Conservation (phyloP, 1,140 invertebrate genomes). For the Drosophila aff. region DNA sequence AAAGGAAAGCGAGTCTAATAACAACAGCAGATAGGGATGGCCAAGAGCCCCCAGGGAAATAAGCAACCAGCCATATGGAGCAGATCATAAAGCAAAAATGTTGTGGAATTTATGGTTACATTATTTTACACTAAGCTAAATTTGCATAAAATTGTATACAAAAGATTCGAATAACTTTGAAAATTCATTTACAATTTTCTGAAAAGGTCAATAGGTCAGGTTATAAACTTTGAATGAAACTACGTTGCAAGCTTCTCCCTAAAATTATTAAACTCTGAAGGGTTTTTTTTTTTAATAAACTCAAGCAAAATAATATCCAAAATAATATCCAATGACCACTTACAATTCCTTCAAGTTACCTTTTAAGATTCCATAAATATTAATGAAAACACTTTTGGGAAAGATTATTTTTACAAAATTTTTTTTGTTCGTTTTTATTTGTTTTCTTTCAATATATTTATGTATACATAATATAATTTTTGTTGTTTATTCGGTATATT, state of each 20-base stretch:
- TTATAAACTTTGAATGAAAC: neutral
- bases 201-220: neutral
- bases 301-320: neutral
- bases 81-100: slow-evolving; percentile 25
- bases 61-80: slow-evolving; percentile 26
- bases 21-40: slow-evolving; percentile 36
- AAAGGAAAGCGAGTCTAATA: slow-evolving; percentile 15
- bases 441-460: slow-evolving; percentile 85
- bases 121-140: neutral
- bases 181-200: neutral
- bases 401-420: slow-evolving; percentile 79
- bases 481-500: slow-evolving; percentile 72
- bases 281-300: neutral
- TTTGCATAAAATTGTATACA: neutral
- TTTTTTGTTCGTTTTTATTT: slow-evolving; percentile 83
- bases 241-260: neutral
- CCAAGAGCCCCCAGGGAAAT: slow-evolving; percentile 35
- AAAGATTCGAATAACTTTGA: neutral
- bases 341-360: neutral
- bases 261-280: neutral
- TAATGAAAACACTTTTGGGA: slow-evolving; percentile 20
- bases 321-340: neutral
- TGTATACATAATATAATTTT: slow-evolving; percentile 85
- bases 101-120: neutral
- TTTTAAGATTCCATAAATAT: neutral